Evolutionary conservation across 2,113 vertebrate species (phyloP).

Genomic region (Odocoileus hemionus): DNA sequence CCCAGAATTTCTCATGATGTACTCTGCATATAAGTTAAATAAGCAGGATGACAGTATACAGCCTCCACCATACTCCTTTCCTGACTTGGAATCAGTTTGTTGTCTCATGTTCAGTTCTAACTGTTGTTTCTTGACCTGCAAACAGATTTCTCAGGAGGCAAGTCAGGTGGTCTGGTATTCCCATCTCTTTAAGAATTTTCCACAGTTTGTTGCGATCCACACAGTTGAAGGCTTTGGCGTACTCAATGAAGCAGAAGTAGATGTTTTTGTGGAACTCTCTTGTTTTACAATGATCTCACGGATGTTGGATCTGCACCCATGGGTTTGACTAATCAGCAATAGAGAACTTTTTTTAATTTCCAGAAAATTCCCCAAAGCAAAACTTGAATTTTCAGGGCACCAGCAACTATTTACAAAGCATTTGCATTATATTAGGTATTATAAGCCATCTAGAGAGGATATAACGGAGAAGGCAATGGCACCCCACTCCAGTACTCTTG

Average conservation of each 20-base stretch:
- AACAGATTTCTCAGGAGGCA: neutral
- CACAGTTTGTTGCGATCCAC: neutral
- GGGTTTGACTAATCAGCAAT: neutral
- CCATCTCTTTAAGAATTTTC: neutral
- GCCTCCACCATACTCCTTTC: accelerated
- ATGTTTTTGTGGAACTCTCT: neutral
- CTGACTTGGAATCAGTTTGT: neutral
- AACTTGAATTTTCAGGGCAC: neutral
- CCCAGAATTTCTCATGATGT: neutral
- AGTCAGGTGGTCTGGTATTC: neutral
- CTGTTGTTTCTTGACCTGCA: neutral
- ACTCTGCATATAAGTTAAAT: neutral
- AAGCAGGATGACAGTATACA: neutral
- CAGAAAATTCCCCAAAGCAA: neutral
- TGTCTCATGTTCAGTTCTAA: neutral
- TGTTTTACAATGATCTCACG: neutral
- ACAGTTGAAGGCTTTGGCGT: neutral
- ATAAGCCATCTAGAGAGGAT: neutral
- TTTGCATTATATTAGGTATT: neutral
- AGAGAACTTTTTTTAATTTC: neutral
- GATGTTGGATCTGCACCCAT: neutral
- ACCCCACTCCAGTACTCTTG: too few relatives aligned
- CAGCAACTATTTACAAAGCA: neutral
- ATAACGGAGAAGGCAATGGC: too few relatives aligned
- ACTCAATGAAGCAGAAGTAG: neutral